Conservation (phyloP, 2,888 invertebrate genomes). For the Anticlea derivata region DNA sequence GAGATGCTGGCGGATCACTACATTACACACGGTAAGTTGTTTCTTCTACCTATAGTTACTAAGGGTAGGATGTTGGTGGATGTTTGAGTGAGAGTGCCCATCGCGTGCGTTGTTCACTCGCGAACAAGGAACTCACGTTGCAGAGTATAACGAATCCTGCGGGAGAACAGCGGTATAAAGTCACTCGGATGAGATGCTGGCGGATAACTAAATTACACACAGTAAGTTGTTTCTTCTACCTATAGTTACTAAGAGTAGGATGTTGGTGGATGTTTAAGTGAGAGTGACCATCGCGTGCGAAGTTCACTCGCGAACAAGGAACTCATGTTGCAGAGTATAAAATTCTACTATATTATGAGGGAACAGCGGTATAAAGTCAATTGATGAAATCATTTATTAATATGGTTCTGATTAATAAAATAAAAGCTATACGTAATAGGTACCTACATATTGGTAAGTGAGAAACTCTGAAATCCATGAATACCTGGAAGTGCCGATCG, state of each 20-base stretch:
- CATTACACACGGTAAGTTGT: constrained; percentile 87
- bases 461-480: too few relatives aligned
- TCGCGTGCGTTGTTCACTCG: constrained; percentile 88
- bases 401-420: too few relatives aligned
- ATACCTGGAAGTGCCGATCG: too few relatives aligned
- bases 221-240: constrained; percentile 69
- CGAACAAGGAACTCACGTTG: constrained; percentile 93
- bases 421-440: too few relatives aligned
- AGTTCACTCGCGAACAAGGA: constrained; percentile 95
- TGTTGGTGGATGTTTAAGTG: constrained; percentile 45
- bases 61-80: too few relatives aligned
- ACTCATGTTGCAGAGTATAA: constrained; percentile 87
- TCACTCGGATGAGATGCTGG: constrained; percentile 99
- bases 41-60: not conserved
- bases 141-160: constrained; percentile 85
- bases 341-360: constrained; percentile 86
- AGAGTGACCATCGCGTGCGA: constrained; percentile 65
- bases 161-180: constrained; percentile 95
- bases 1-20: constrained; percentile 98
- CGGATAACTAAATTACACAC: constrained; percentile 93
- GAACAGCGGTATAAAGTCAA: constrained; percentile 97
- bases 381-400: constrained; percentile 95
- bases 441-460: too few relatives aligned
- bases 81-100: constrained; percentile 45
- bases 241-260: too few relatives aligned